phyloP scores from a whole-genome alignment of 2,888 invertebrate genomes.

The Phortica okadai region DNA sequence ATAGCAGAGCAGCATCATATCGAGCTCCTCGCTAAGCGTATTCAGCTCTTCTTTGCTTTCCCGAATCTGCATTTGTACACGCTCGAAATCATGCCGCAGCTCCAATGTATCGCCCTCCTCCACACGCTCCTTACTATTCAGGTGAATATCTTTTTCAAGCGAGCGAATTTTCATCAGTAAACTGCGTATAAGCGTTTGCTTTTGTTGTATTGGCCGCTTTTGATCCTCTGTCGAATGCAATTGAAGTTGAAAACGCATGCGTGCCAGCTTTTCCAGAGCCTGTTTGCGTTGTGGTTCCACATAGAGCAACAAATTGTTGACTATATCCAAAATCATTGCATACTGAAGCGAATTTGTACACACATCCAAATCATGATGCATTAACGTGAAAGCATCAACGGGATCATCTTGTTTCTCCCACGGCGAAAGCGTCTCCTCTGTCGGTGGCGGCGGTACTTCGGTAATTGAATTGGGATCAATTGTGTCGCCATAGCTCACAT shows the following conservation, averaged over 20 bases:
- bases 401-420: constrained; percentile 91
- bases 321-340: constrained; percentile 97
- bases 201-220: constrained; percentile 91
- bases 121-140: constrained; percentile 87
- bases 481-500: constrained; percentile 92
- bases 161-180: constrained; percentile 88
- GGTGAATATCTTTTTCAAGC: constrained; percentile 92
- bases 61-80: constrained; percentile 83
- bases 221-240: constrained; percentile 94
- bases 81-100: constrained; percentile 83
- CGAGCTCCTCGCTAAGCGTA: constrained; percentile 93
- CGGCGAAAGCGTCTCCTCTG: constrained; percentile 82
- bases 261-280: constrained; percentile 88
- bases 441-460: constrained; percentile 84
- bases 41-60: constrained; percentile 93
- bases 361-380: constrained; percentile 99
- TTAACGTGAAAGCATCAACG: constrained; percentile 97
- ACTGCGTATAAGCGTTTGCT: constrained; percentile 88
- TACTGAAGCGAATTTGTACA: constrained; percentile 97
- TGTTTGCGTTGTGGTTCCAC: constrained; percentile 97
- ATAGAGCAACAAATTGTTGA: constrained; percentile 96
- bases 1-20: constrained; percentile 95
- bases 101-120: constrained; percentile 81
- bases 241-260: constrained; percentile 96
- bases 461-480: constrained; percentile 78